These are phyloP conservation scores for Callyntrura guangdongensis DNA, from an alignment of 2,888 invertebrate species.

Conservation along the genomic window DNA sequence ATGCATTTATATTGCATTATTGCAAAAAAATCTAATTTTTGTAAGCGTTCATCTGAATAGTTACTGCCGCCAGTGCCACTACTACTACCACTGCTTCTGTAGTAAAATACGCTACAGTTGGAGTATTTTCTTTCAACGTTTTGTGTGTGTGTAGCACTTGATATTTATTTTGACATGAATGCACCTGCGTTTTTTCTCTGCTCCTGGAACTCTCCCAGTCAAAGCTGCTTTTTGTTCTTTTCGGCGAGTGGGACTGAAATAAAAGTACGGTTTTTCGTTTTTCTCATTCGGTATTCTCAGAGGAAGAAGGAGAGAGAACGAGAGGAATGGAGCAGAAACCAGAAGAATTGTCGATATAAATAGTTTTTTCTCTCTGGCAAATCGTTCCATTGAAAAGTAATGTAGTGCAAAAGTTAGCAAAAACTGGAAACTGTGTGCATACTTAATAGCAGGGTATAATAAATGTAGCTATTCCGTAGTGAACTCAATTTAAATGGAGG, in stretches of 20 bases:
- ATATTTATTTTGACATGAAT: neutral
- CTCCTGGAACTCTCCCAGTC: neutral
- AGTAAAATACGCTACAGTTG: neutral
- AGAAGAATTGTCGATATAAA: constrained; percentile 16
- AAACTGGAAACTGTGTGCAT: no score
- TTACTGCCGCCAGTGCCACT: neutral
- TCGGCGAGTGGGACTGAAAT: neutral
- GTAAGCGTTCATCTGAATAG: constrained; percentile 4
- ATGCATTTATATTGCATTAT: constrained; percentile 26
- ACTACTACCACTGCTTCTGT: neutral
- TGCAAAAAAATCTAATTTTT: constrained; percentile 27
- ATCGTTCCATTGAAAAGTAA: constrained; percentile 27
- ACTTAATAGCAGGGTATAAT: neutral
- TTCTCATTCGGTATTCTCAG: neutral
- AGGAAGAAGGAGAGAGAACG: no score
- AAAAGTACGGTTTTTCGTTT: neutral
- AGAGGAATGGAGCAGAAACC: constrained; percentile 18
- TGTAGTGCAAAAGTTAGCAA: constrained; percentile 22
- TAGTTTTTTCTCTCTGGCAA: neutral
- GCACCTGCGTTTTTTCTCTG: constrained; percentile 5
- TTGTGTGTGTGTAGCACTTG: no score
- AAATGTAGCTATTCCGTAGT: neutral
- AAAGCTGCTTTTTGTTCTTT: neutral
- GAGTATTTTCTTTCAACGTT: no score
- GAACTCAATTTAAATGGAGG: neutral